Percentiles rank a stretch among this genome's conserved stretches.
Evolutionary conservation across 1,140 invertebrate species (phyloP).

Genomic region (Oreohelix idahoensis): DNA sequence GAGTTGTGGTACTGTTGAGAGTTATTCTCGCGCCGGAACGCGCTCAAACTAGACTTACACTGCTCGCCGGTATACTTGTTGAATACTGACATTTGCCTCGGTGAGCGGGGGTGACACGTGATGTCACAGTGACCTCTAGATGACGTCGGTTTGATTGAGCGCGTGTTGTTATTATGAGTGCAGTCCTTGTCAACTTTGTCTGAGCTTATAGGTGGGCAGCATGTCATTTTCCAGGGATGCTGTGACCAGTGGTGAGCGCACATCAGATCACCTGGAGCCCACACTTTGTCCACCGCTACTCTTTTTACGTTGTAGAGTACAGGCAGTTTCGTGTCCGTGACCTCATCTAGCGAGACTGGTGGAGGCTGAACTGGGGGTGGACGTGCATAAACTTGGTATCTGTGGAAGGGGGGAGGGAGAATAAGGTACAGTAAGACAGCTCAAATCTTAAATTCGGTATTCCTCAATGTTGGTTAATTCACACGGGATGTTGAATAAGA

Average conservation of each 20-base stretch:
- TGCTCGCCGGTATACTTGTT: no score
- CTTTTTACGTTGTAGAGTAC: slow-evolving; percentile 22
- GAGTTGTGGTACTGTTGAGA: no score
- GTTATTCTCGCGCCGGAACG: no score
- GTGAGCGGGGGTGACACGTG: no score
- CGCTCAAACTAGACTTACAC: no score
- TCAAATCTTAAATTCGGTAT: no score
- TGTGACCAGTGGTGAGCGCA: neutral
- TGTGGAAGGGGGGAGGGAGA: neutral
- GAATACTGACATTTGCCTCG: no score
- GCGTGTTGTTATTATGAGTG: neutral
- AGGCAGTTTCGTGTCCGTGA: neutral
- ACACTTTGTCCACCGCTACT: slow-evolving; percentile 20
- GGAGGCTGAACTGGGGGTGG: neutral
- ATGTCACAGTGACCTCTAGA: no score
- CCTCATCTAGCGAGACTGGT: neutral
- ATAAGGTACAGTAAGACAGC: no score
- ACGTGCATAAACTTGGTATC: slow-evolving; percentile 30
- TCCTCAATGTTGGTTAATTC: no score
- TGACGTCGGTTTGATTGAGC: neutral
- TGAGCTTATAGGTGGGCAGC: neutral
- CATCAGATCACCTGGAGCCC: no score
- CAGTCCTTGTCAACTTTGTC: neutral
- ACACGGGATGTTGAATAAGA: no score
- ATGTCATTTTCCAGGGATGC: neutral